phyloP scores from a whole-genome alignment of 2,113 vertebrate species.

The Rhineura floridana region DNA sequence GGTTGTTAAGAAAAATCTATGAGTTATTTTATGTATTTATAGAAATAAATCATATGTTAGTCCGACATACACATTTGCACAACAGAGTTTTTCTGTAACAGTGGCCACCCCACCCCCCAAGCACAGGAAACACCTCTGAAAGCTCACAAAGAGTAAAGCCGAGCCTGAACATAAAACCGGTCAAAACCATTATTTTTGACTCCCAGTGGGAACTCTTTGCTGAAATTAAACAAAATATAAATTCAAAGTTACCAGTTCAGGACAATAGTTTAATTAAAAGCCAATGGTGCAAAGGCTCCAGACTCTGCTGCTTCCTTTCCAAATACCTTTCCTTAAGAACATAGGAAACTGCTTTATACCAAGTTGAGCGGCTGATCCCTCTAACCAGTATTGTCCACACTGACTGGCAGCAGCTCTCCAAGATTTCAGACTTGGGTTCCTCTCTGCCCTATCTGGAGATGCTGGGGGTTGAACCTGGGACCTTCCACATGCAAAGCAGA shows the following conservation, averaged over 20 bases:
- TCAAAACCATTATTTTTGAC: neutral
- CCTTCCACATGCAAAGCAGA: neutral
- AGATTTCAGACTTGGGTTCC: too few relatives aligned
- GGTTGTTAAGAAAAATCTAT: too few relatives aligned
- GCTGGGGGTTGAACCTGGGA: neutral
- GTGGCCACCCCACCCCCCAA: too few relatives aligned
- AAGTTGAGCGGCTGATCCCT: too few relatives aligned
- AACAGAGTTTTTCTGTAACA: neutral
- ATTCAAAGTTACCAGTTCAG: neutral
- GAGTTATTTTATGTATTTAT: neutral
- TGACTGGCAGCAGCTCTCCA: too few relatives aligned
- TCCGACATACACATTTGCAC: neutral
- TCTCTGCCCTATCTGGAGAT: neutral
- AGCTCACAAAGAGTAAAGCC: neutral
- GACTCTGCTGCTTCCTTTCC: neutral
- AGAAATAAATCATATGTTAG: neutral
- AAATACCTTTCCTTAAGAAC: too few relatives aligned
- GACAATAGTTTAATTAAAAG: neutral
- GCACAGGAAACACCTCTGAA: neutral
- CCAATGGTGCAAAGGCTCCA: too few relatives aligned
- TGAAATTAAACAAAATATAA: neutral
- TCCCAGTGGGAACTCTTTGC: neutral
- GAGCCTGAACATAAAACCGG: neutral
- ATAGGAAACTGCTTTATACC: too few relatives aligned
- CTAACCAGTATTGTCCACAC: too few relatives aligned